A percentile compares a stretch with the other conserved stretches of the same genome.
Conservation (phyloP, 2,888 invertebrate genomes). For the Parelbella ahira region DNA sequence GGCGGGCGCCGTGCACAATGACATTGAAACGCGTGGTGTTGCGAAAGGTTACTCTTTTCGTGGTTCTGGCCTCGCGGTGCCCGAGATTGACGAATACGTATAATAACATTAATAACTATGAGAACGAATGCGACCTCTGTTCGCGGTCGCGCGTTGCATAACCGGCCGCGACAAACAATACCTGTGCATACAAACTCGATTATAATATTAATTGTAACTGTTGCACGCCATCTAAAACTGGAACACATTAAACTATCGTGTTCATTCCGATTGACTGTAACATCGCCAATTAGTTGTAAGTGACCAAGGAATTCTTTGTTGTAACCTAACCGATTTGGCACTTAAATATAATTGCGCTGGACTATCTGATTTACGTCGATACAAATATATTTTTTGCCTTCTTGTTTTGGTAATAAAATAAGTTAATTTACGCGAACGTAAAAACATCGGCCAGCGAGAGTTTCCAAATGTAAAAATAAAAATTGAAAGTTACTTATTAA, state of each 20-base stretch:
- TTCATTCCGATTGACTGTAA: no score
- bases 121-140: constrained; percentile 75
- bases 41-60: constrained; percentile 77
- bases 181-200: constrained; percentile 33
- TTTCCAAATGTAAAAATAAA: constrained; percentile 24
- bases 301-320: no score
- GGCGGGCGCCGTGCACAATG: constrained; percentile 52
- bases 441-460: constrained; percentile 15
- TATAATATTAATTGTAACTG: constrained; percentile 14
- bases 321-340: no score
- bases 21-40: constrained; percentile 71
- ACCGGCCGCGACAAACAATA: constrained; percentile 68
- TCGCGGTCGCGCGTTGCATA: constrained; percentile 78
- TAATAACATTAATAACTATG: constrained; percentile 77
- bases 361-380: background rate
- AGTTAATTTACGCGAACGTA: constrained; percentile 8
- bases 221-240: background rate
- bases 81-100: constrained; percentile 77
- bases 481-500: constrained; percentile 17
- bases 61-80: constrained; percentile 62
- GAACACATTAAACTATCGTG: no score
- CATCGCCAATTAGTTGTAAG: no score
- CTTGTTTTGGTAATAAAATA: constrained; percentile 5
- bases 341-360: no score
- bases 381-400: constrained; percentile 7